Percentiles rank a stretch among this genome's conserved stretches.
phyloP scores from a whole-genome alignment of 1,140 invertebrate genomes.

The Drosophila novamexicana region DNA sequence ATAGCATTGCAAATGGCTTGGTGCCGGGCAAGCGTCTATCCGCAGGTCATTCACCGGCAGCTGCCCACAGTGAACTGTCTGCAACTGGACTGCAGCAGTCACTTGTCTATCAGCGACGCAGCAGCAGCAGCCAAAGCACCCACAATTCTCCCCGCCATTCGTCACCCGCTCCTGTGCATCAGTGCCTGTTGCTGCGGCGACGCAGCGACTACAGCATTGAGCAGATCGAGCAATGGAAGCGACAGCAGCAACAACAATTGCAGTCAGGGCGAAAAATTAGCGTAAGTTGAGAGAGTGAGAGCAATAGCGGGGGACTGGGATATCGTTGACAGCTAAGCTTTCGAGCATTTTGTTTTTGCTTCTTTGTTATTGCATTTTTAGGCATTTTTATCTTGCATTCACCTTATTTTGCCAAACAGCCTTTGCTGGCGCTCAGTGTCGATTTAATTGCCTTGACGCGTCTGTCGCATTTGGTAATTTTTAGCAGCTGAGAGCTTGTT shows the following conservation, averaged over 20 bases:
- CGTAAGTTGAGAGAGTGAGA: conserved; percentile 52
- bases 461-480: conserved; percentile 41
- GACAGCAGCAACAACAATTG: conserved; percentile 53
- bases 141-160: conserved; percentile 64
- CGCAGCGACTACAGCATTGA: conserved; percentile 79
- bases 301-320: neutral
- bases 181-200: conserved; percentile 75
- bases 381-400: conserved; percentile 24
- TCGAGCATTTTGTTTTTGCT: conserved; percentile 12
- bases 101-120: conserved; percentile 68
- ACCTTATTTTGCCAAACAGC: conserved; percentile 35
- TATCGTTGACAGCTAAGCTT: conserved; percentile 1
- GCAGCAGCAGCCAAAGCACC: conserved; percentile 56
- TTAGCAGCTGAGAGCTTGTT: conserved; percentile 26
- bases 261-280: conserved; percentile 68
- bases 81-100: conserved; percentile 57
- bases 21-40: conserved; percentile 52
- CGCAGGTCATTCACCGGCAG: conserved; percentile 70
- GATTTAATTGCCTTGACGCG: conserved; percentile 45
- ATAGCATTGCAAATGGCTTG: conserved; percentile 68
- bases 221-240: conserved; percentile 76
- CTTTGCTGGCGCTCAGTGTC: conserved; percentile 32
- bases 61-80: conserved; percentile 31
- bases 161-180: conserved; percentile 66
- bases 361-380: conserved; percentile 18